Percentiles rank a stretch among this genome's conserved stretches.
phyloP scores from a whole-genome alignment of 1,140 invertebrate species.

The Drosophila obscura region DNA sequence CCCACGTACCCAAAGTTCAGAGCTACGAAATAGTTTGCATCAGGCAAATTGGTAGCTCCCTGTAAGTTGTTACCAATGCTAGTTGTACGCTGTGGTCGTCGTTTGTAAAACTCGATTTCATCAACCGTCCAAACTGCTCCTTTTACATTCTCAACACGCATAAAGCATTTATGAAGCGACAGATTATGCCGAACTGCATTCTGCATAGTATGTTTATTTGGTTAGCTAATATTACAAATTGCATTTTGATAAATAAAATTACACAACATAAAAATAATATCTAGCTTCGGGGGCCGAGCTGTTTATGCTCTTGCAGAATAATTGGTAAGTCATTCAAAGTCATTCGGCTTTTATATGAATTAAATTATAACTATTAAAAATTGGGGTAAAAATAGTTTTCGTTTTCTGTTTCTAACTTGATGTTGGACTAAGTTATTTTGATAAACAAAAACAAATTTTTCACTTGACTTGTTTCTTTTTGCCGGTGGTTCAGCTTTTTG shows the following conservation, averaged over 20 bases:
- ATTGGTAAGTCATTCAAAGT: too few relatives aligned
- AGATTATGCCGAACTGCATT: conserved; percentile 99
- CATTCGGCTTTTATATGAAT: too few relatives aligned
- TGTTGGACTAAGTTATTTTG: too few relatives aligned
- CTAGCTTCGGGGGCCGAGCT: too few relatives aligned
- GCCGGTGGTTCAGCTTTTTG: too few relatives aligned
- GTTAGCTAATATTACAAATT: conserved; percentile 7
- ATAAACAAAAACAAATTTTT: too few relatives aligned
- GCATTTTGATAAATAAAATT: background rate
- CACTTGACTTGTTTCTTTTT: too few relatives aligned
- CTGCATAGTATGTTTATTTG: conserved; percentile 85
- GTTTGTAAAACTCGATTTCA: conserved; percentile 99
- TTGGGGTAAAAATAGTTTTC: background rate
- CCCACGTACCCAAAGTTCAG: conserved; percentile 78
- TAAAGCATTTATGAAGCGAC: conserved; percentile 99
- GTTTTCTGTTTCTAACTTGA: too few relatives aligned
- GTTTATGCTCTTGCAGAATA: background rate
- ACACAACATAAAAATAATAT: too few relatives aligned
- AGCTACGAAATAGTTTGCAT: conserved; percentile 72
- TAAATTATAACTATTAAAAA: too few relatives aligned
- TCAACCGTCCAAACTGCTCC: conserved; percentile 99
- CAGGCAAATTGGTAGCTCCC: conserved; percentile 62
- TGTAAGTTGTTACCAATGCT: conserved; percentile 60
- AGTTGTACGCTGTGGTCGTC: conserved; percentile 92
- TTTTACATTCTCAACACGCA: conserved; percentile 99